Evolutionary conservation across 2,888 invertebrate genomes (phyloP).

Genomic region (Megalurothrips usitatus): DNA sequence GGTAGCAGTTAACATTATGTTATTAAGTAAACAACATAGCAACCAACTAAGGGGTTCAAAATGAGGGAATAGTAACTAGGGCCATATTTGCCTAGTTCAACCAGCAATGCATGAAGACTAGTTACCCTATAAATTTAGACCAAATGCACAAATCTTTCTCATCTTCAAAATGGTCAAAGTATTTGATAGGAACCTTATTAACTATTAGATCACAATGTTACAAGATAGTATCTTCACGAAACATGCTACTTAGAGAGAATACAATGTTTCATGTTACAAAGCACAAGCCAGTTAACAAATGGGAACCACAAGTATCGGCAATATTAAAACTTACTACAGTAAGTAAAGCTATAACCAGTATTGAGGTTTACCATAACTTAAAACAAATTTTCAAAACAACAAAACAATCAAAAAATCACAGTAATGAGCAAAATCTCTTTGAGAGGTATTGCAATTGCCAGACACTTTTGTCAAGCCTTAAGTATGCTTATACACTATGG

Average conservation of each 20-base stretch:
- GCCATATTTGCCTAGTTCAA: neutral
- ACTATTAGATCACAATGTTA: conserved; percentile 13
- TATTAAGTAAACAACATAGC: neutral
- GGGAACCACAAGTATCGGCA: neutral
- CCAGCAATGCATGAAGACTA: neutral
- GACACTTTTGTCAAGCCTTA: neutral
- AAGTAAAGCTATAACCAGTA: neutral
- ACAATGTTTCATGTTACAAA: neutral
- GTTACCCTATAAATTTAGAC: neutral
- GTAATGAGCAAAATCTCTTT: conserved; percentile 7
- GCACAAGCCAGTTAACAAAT: conserved; percentile 18
- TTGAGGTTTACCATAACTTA: neutral
- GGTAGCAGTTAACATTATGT: neutral
- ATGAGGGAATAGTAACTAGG: neutral
- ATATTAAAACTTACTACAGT: neutral
- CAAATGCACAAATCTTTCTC: neutral
- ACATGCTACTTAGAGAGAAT: neutral
- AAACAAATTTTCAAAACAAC: neutral
- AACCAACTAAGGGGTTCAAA: neutral
- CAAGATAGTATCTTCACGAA: neutral
- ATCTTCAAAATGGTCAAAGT: neutral
- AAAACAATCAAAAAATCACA: conserved; percentile 4
- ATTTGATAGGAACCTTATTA: neutral
- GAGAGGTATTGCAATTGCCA: neutral
- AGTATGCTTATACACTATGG: neutral